phyloP scores from a whole-genome alignment of 2,113 vertebrate genomes.

The Macquaria ambigua region DNA sequence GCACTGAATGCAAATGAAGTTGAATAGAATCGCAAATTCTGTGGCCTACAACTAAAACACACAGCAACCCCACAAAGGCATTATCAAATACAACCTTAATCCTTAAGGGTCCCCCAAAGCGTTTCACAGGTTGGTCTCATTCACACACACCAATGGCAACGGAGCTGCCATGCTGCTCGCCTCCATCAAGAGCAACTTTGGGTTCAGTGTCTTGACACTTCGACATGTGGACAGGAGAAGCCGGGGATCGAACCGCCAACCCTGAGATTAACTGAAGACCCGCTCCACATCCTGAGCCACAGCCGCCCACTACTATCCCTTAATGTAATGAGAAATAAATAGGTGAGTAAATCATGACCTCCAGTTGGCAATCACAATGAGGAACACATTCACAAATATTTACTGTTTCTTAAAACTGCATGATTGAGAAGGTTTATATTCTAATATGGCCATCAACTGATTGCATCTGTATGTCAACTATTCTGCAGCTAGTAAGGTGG shows the following conservation, averaged over 20 bases:
- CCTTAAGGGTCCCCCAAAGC: no score
- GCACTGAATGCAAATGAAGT: not conserved
- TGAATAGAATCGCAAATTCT: not conserved
- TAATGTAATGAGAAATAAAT: not conserved
- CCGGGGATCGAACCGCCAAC: no score
- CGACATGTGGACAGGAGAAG: no score
- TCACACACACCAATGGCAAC: no score
- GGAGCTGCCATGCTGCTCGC: no score
- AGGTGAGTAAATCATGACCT: not conserved
- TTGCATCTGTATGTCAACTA: not conserved
- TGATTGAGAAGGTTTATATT: not conserved
- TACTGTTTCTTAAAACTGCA: not conserved
- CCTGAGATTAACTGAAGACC: no score
- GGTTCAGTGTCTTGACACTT: no score
- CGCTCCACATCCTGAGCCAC: no score
- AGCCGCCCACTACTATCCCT: not conserved
- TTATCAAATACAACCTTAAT: conserved; percentile 1
- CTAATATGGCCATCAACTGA: not conserved
- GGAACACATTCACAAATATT: not conserved
- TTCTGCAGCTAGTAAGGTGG: not conserved
- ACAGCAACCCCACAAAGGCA: not conserved
- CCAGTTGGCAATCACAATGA: not conserved
- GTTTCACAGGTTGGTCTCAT: no score
- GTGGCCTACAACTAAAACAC: not conserved
- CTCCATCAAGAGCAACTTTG: no score